phyloP scores from a whole-genome alignment of 2,113 vertebrate genomes.

The Rhagologus leucostigma region DNA sequence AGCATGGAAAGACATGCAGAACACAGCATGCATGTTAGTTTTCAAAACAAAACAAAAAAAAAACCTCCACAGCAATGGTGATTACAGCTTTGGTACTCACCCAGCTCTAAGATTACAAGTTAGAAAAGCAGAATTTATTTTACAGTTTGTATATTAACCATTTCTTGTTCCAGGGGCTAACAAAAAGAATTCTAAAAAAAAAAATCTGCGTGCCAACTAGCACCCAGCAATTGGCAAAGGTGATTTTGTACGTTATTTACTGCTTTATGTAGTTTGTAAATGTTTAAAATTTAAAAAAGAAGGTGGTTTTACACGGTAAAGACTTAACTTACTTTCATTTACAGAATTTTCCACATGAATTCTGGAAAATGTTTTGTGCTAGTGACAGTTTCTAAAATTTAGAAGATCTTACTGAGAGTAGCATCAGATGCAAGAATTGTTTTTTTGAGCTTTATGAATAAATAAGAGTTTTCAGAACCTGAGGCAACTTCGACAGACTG shows the following conservation, averaged over 20 bases:
- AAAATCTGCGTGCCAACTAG: not conserved
- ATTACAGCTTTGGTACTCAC: not conserved
- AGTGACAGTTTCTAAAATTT: not conserved
- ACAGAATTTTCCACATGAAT: not conserved
- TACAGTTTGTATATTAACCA: not conserved
- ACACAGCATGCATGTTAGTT: constrained; percentile 89
- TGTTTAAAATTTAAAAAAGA: not conserved
- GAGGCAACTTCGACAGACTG: not conserved
- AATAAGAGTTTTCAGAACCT: not conserved
- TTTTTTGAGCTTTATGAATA: not conserved
- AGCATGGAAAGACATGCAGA: constrained; percentile 81
- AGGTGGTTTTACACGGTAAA: not conserved
- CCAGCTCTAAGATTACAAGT: not conserved
- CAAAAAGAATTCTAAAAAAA: not conserved
- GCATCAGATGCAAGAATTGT: not conserved
- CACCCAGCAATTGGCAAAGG: not conserved
- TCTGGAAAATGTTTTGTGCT: not conserved
- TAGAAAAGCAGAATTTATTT: not conserved
- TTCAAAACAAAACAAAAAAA: not conserved
- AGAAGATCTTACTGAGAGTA: not conserved
- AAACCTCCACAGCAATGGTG: not conserved
- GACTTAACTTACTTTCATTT: not conserved
- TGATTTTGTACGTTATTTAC: not conserved
- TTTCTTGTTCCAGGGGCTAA: not conserved
- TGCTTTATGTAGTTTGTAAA: not conserved